Base-by-base conservation (phyloP, 1,140 invertebrate species). In the Papilio dardanus region DNA sequence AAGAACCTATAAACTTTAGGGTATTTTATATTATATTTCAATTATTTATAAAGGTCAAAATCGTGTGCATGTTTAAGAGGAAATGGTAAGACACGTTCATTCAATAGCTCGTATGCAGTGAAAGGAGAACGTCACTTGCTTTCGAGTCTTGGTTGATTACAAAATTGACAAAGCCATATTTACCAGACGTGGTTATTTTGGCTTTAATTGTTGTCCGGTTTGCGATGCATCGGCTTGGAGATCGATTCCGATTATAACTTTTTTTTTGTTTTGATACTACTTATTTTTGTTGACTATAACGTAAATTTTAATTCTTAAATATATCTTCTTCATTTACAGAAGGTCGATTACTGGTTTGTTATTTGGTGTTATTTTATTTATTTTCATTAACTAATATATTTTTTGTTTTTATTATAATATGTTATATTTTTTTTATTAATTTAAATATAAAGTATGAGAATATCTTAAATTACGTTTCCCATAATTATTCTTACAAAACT, bases 61-160 rank as follows among this genome's bases (percentile, higher is more conserved):
- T 50, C 30, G 40, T 33, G 7, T 74, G 68, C 21, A 46, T 12
- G 54, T 71, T 71, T 46, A 30, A 30, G 24, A 66, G 62, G 62
- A 66, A 66, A 66, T 62, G n/a, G 31, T 16, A 31, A 42, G 31
- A 46, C 14, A 75, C 37, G 8, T 75, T 42, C 74, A 42, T 40
- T 71, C 76, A 68, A 62, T 62, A 28, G 54, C 30, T 74, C 28
- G 40, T 42, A 74, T 76, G 46, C 37, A 79, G 83, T 83, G 83
- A 84, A 84, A 84, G 83, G 76, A 76, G 78, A 81, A 79, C 77
- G 82, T 69, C 78, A 84, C 81, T 81, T 84, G 81, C 83, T 84
- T 84, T 82, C 81, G 50, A 81, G 77, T 80, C 79, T 82, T 75
- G 31, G 77, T 71, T 37, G 75, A 76, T 81, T 84, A 82, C 81